Evolutionary conservation across 1,140 invertebrate species (phyloP), one percentile per base, ranked within the genome.

Genomic region (Marisa cornuarietis): DNA sequence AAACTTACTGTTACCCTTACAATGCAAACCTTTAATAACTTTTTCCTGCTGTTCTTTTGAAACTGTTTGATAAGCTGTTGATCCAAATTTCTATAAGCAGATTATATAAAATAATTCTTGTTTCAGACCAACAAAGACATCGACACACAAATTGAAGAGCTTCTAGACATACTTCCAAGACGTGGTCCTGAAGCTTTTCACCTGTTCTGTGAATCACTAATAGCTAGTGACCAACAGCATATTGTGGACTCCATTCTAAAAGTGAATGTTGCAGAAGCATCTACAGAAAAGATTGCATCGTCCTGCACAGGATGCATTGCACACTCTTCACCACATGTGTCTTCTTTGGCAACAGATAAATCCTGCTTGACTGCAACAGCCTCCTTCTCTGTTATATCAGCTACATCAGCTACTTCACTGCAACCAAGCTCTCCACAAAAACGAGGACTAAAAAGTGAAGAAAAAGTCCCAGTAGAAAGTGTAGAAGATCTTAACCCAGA

Each of bases 181-280:
- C 78, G 80, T 78, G 87, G 86, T 16, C 81, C 84, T 20, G 81
- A 87, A 16, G 83, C 84, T 63, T 89, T 89, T 81, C 75, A 86
- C 20, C 76, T 69, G 11, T 88, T 89, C 71, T 87, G 88, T 82
- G 86, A 89, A 49, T 79, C 87, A 22, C 81, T 89, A 13, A 83
- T 83, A 58, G 87, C 85, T 54, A 83, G 85, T 65, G 83, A 83
- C n/a, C 88, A 89, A 69, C 80, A 84, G 58, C 73, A 84, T 79
- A 74, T 89, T n/a, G 87, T 89, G 14, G 80, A 82, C 20, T 73
- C 78, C 18, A 83, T 80, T 73, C 79, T 88, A 11, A 85, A 79
- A 63, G 68, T 76, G 8, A 71, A 82, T 26, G n/a, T 58, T 16
- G 24, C 62, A 16, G 74, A 26, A 8, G 31, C 61, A 11, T 18